phyloP scores from a whole-genome alignment of 2,888 invertebrate species.

The Yponomeuta cagnagella region DNA sequence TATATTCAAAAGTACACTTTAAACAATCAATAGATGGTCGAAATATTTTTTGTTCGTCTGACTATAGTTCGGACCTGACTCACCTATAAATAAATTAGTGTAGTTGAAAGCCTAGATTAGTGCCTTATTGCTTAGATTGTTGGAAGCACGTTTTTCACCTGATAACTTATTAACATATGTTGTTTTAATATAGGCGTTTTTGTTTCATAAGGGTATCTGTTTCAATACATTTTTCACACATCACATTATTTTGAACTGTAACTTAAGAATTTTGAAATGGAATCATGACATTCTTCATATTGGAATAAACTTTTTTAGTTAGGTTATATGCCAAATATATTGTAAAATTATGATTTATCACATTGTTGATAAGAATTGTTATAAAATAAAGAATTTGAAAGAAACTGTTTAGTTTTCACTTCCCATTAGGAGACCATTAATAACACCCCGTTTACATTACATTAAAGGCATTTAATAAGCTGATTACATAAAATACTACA shows the following conservation, averaged over 20 bases:
- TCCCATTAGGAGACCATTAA: background rate
- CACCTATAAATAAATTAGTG: conserved; percentile 20
- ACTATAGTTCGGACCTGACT: background rate
- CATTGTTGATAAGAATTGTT: conserved; percentile 72
- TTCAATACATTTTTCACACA: conserved; percentile 29
- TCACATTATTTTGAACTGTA: conserved; percentile 33
- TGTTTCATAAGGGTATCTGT: conserved; percentile 17
- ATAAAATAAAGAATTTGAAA: conserved; percentile 69
- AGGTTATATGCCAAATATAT: conserved; percentile 74
- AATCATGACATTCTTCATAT: conserved; percentile 5
- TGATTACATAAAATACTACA: background rate
- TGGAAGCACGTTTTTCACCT: conserved; percentile 31
- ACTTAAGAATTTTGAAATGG: background rate
- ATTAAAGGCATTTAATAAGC: background rate
- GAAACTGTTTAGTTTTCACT: conserved; percentile 20
- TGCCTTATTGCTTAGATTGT: conserved; percentile 43
- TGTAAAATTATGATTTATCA: conserved; percentile 62
- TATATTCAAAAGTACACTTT: no score
- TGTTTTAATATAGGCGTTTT: conserved; percentile 11
- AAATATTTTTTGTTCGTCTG: background rate
- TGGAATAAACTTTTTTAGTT: conserved; percentile 26
- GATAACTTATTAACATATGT: conserved; percentile 24
- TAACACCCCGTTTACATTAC: conserved; percentile 4
- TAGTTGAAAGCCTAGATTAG: conserved; percentile 50
- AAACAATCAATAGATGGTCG: no score